These are phyloP conservation scores for Channa striata DNA, from an alignment of 2,797 vertebrate genomes.

Conservation along the genomic window DNA sequence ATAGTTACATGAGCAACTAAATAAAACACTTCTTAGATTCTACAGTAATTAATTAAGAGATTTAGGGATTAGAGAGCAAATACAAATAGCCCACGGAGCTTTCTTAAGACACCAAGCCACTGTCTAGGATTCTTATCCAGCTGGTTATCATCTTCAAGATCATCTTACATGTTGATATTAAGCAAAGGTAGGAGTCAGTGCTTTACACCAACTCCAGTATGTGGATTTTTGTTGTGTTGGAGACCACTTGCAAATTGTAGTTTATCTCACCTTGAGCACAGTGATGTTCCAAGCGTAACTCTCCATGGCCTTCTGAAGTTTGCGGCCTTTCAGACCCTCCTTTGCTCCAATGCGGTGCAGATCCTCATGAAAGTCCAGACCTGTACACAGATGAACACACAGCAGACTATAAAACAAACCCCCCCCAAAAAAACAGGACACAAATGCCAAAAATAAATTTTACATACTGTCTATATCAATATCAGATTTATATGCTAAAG, in stretches of 20 bases:
- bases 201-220: neutral
- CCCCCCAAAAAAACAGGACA: neutral
- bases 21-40: constrained; percentile 54
- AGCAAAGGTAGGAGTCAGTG: constrained; percentile 1
- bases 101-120: constrained; percentile 48
- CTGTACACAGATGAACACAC: constrained; percentile 68
- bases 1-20: constrained; percentile 51
- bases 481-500: too few relatives aligned
- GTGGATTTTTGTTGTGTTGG: neutral
- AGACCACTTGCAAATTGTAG: neutral
- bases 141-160: constrained; percentile 27
- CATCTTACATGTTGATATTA: constrained; percentile 30
- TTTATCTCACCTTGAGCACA: constrained; percentile 91
- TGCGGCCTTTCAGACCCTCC: constrained; percentile 92
- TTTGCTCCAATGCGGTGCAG: constrained; percentile 90
- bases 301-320: constrained; percentile 94
- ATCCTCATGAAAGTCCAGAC: constrained; percentile 93
- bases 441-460: neutral
- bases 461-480: neutral
- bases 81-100: constrained; percentile 61
- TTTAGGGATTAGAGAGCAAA: constrained; percentile 73
- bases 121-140: constrained; percentile 38
- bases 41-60: constrained; percentile 71
- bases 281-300: constrained; percentile 99
- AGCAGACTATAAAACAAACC: neutral